Conservation (phyloP, 30 jellyfish, hydroid and myxozoan species). For the Hydra vulgaris region DNA sequence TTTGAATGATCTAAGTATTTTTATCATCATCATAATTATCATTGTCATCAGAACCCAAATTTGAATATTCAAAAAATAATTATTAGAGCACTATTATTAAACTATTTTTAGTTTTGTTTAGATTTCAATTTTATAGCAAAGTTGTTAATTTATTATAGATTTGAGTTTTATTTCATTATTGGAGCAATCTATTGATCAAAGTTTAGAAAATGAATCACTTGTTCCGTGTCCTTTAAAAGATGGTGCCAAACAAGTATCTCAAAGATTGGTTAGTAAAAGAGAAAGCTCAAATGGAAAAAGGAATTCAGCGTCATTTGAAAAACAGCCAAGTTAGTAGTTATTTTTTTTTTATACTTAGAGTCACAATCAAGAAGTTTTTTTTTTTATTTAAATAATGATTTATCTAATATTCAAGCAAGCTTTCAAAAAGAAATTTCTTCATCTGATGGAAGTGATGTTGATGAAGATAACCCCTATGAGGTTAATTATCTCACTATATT, state of each 20-base stretch:
- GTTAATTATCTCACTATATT: too few species aligned
- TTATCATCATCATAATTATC: too few species aligned
- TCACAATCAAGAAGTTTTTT: background rate
- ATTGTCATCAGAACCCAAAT: too few species aligned
- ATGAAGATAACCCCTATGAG: background rate
- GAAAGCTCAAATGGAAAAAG: background rate
- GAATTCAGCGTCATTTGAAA: background rate
- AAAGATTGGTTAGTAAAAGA: background rate
- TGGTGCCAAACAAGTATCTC: slow-evolving; percentile 25
- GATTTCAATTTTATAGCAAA: too few species aligned
- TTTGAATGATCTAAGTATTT: too few species aligned
- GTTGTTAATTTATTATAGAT: too few species aligned
- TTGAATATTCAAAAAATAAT: too few species aligned
- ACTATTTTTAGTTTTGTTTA: too few species aligned
- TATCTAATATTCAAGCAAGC: background rate
- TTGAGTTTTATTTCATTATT: slow-evolving; percentile 37
- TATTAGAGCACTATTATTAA: too few species aligned
- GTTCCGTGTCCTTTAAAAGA: slow-evolving; percentile 18
- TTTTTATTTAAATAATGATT: background rate
- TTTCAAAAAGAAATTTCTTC: background rate
- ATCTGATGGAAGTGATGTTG: background rate
- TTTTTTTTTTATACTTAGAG: too few species aligned
- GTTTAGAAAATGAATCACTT: slow-evolving; percentile 44
- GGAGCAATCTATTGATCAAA: slow-evolving; percentile 48
- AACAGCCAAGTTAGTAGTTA: too few species aligned